These are phyloP conservation scores for Drosophila pandora DNA, from an alignment of 1,140 invertebrate genomes.

Conservation along the genomic window DNA sequence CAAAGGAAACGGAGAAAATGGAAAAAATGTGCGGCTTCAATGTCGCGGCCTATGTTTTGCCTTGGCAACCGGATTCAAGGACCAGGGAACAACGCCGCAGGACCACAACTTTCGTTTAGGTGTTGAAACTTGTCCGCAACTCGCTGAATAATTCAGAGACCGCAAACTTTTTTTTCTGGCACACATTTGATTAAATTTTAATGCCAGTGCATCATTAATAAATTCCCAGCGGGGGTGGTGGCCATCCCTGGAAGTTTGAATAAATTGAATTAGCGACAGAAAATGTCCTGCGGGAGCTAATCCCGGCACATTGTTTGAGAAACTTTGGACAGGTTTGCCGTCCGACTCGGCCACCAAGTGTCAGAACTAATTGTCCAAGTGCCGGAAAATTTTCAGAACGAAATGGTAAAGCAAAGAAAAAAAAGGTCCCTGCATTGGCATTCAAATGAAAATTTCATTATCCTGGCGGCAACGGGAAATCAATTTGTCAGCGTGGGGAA, in stretches of 20 bases:
- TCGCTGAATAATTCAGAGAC: constrained; percentile 69
- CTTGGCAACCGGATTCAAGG: constrained; percentile 48
- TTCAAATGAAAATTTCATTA: constrained; percentile 65
- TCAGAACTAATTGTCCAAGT: constrained; percentile 62
- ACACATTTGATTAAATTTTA: constrained; percentile 77
- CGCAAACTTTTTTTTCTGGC: constrained; percentile 53
- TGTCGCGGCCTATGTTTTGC: constrained; percentile 33
- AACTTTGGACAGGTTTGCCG: constrained; percentile 58
- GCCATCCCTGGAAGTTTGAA: constrained; percentile 24
- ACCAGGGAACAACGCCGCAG: constrained; percentile 7
- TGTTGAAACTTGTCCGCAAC: constrained; percentile 75
- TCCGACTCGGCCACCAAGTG: constrained; percentile 24
- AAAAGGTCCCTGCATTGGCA: constrained; percentile 18
- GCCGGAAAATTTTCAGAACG: constrained; percentile 15
- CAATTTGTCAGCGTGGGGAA: constrained; percentile 62
- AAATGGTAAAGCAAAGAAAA: background rate
- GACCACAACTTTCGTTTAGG: constrained; percentile 43
- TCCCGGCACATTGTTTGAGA: constrained; percentile 56
- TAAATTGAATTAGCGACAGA: constrained; percentile 70
- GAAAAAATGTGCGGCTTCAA: constrained; percentile 60
- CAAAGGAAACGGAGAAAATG: constrained; percentile 29
- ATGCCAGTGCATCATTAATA: constrained; percentile 76
- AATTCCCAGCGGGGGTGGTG: constrained; percentile 43
- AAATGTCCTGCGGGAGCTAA: constrained; percentile 41
- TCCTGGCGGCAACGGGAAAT: constrained; percentile 47